Evolutionary conservation across 1,140 invertebrate genomes (phyloP).

Genomic region (Arion vulgaris): DNA sequence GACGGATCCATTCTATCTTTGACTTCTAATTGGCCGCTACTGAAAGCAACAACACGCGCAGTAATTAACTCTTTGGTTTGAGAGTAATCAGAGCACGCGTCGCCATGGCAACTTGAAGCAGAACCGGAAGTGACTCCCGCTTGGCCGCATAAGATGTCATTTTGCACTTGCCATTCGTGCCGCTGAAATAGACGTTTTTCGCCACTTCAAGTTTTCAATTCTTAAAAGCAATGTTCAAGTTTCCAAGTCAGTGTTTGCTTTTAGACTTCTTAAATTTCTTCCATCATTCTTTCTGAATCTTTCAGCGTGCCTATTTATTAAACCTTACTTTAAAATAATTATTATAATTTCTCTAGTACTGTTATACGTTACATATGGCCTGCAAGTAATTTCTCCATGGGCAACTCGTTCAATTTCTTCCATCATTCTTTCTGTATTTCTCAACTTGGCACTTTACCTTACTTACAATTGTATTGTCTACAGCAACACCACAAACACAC

Average conservation of each 20-base stretch:
- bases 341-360: too few species aligned
- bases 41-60: constrained; percentile 26
- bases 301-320: too few species aligned
- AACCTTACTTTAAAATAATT: too few species aligned
- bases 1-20: neutral
- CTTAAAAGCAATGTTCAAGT: neutral
- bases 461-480: too few species aligned
- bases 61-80: constrained; percentile 34
- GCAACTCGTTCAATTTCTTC: too few species aligned
- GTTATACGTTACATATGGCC: too few species aligned
- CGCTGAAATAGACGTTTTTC: constrained; percentile 11
- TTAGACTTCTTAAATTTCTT: too few species aligned
- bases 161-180: neutral
- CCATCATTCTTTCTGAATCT: too few species aligned
- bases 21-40: constrained; percentile 8
- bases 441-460: too few species aligned
- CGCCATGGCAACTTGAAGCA: constrained; percentile 25
- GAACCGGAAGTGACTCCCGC: constrained; percentile 35
- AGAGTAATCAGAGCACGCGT: constrained; percentile 39
- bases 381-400: too few species aligned
- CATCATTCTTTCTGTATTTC: too few species aligned
- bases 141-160: constrained; percentile 37
- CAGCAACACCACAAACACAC: too few species aligned
- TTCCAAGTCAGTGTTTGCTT: neutral
- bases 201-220: neutral